These are phyloP conservation scores for Sarcophaga subvicina DNA, from an alignment of 2,888 invertebrate species.

Conservation along the genomic window DNA sequence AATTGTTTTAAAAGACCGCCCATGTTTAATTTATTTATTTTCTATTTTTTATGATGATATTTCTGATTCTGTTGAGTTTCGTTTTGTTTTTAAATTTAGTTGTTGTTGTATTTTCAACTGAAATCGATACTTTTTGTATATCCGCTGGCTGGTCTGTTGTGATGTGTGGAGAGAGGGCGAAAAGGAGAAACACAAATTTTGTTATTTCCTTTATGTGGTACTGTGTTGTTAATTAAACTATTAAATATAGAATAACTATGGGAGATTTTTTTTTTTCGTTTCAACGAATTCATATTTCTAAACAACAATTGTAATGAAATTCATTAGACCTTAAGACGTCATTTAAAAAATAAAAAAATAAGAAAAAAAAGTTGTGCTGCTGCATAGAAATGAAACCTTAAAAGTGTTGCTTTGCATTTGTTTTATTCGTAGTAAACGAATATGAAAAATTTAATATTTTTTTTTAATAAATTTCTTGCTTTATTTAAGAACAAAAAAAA, in stretches of 20 bases:
- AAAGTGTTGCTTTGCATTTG: not conserved
- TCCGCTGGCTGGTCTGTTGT: not conserved
- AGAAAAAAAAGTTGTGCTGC: not conserved
- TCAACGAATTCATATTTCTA: too few species aligned
- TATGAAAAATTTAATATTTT: not conserved
- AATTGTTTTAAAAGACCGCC: not conserved
- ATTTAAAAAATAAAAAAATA: constrained; percentile 14
- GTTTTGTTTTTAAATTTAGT: not conserved
- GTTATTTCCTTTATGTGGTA: not conserved
- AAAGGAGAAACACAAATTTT: not conserved
- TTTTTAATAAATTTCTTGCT: too few species aligned
- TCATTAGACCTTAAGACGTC: constrained; percentile 68
- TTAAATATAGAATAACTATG: not conserved
- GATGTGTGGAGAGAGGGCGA: not conserved
- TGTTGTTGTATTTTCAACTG: not conserved
- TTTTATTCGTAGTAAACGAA: not conserved
- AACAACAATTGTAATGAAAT: constrained; percentile 16
- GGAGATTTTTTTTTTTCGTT: not conserved
- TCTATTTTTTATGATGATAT: not conserved
- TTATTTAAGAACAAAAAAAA: not conserved
- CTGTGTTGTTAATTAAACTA: not conserved
- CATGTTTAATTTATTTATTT: not conserved
- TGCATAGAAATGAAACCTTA: not conserved
- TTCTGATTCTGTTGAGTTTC: not conserved
- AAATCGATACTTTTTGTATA: not conserved